Base-by-base conservation (phyloP, 2,888 invertebrate genomes). In the Dynastes maya region DNA sequence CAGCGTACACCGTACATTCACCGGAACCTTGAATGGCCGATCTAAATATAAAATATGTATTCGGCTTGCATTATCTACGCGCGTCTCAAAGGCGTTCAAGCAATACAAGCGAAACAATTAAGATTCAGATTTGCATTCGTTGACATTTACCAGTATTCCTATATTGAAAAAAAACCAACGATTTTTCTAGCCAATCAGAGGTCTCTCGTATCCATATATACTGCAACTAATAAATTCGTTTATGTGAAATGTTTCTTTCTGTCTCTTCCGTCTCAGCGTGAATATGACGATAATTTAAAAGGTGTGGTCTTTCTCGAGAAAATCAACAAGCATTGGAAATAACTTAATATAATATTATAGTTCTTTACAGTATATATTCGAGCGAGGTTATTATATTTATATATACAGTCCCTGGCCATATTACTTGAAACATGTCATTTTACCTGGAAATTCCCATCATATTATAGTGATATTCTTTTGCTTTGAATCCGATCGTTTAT, bases 91-190 rank as follows among this genome's bases (percentile, higher is more conserved):
- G 16, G n/a, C 53, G 16, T 6, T 53, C 16, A 53, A 53, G 53
- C 53, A n/a, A 58, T 11, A 27, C 61, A 11, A 61, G 13, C 22
- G 61, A 61, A 27, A 61, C 61, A 61, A 61, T 61, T 61, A 61
- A 61, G 22, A 61, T 27, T 61, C 27, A 61, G 29, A 61, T 61
- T 61, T 22, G 61, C 61, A 61, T 61, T 61, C 61, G 9, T 61
- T 61, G 61, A 61, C 61, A 61, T 61, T 61, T 61, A 61, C 22
- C 61, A 16, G 27, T 61, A 61, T 61, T 61, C 22, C 22, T 5
- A 61, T 61, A 61, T 16, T 1, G 53, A 53, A 53, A 53, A 53
- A 53, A 51, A 53, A 61, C 8, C 0, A 61, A 61, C 27, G 61
- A 61, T 61, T 27, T 16, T 61, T 29, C 22, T 16, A 53, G 16